Conservation (phyloP, 1,140 invertebrate genomes). For the Agrilus planipennis region DNA sequence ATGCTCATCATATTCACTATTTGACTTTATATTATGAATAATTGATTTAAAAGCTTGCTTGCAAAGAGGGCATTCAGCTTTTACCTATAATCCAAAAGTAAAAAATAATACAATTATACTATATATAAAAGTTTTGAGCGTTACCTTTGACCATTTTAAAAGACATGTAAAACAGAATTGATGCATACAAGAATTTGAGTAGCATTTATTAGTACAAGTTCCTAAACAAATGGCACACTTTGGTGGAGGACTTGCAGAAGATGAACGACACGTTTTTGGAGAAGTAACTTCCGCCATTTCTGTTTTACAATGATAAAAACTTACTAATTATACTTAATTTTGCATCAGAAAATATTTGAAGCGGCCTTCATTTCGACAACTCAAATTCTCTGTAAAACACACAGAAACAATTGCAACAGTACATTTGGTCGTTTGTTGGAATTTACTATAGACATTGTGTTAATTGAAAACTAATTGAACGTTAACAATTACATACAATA, state of each 20-base stretch:
- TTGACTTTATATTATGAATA: slow-evolving; percentile 81
- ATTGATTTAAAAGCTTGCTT: slow-evolving; percentile 85
- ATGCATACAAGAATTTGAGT: slow-evolving; percentile 84
- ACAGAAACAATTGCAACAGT: too few species aligned
- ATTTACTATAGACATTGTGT: too few species aligned
- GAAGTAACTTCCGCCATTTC: not conserved
- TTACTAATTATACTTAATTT: too few species aligned
- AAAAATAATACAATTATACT: not conserved
- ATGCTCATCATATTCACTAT: slow-evolving; percentile 80
- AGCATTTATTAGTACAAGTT: slow-evolving; percentile 74
- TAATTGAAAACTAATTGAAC: too few species aligned
- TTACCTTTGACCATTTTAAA: slow-evolving; percentile 84
- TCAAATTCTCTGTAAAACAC: too few species aligned
- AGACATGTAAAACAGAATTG: slow-evolving; percentile 90
- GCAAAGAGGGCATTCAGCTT: slow-evolving; percentile 87
- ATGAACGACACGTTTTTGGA: slow-evolving; percentile 18
- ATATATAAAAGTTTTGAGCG: slow-evolving; percentile 9
- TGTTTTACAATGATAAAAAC: too few species aligned
- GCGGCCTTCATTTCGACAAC: too few species aligned
- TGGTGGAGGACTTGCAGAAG: slow-evolving; percentile 53
- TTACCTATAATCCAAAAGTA: slow-evolving; percentile 44
- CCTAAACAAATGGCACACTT: slow-evolving; percentile 89
- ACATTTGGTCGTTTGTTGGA: too few species aligned
- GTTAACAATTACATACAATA: too few species aligned
- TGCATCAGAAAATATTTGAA: too few species aligned